Evolutionary conservation across 2,797 vertebrate genomes (phyloP).

Genomic region (Schizothorax lantsangensis): DNA sequence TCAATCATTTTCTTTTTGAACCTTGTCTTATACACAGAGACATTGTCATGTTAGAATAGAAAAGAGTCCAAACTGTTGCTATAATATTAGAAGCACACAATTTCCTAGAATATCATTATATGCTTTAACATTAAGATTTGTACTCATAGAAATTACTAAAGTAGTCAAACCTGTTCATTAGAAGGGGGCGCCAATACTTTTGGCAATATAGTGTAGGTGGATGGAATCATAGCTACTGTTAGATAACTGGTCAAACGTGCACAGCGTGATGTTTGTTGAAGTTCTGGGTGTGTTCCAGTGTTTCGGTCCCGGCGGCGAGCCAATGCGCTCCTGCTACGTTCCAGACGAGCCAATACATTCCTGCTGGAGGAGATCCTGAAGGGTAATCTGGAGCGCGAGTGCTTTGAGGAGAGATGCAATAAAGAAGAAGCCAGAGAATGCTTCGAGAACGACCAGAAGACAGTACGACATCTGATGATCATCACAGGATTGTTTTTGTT

Average conservation of each 20-base stretch:
- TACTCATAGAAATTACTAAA: too few relatives aligned
- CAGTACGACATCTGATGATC: constrained; percentile 70
- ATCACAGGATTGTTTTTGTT: not conserved
- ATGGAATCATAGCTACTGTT: not conserved
- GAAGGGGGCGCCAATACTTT: too few relatives aligned
- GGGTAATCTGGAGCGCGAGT: constrained; percentile 90
- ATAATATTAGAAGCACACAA: too few relatives aligned
- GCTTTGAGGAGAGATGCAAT: constrained; percentile 84
- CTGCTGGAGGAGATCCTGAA: constrained; percentile 86
- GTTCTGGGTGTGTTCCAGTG: constrained; percentile 68
- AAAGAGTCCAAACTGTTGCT: too few relatives aligned
- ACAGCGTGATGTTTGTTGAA: not conserved
- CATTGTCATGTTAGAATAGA: too few relatives aligned
- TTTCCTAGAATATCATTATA: too few relatives aligned
- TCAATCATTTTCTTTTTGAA: too few relatives aligned
- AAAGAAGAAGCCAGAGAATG: constrained; percentile 88
- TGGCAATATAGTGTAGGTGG: too few relatives aligned
- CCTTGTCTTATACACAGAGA: too few relatives aligned
- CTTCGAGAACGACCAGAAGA: constrained; percentile 78
- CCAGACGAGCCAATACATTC: constrained; percentile 77
- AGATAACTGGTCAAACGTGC: not conserved
- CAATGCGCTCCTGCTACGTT: constrained; percentile 75
- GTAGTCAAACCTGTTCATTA: too few relatives aligned
- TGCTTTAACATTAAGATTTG: too few relatives aligned
- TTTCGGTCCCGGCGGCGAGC: constrained; percentile 73